phyloP scores from a whole-genome alignment of 2,113 vertebrate genomes.

The Varanus komodoensis region DNA sequence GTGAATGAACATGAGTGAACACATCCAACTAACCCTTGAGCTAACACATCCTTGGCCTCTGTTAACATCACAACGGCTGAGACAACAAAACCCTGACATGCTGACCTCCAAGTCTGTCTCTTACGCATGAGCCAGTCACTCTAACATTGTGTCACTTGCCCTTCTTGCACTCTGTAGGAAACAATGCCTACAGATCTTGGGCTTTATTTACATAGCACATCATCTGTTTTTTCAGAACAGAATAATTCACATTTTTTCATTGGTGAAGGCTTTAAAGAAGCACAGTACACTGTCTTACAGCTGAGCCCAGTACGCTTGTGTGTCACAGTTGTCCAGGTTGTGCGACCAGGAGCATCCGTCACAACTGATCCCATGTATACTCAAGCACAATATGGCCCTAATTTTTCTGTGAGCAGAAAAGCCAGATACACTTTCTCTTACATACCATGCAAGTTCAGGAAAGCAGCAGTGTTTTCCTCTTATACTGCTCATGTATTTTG shows the following conservation, averaged over 20 bases:
- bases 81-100: neutral
- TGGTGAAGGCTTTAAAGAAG: conserved; percentile 33
- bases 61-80: neutral
- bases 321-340: neutral
- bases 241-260: conserved; percentile 48
- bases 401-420: neutral
- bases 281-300: conserved; percentile 27
- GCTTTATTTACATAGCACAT: conserved; percentile 65
- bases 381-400: no score
- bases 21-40: conserved; percentile 29
- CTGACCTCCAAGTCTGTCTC: neutral
- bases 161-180: conserved; percentile 38
- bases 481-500: neutral
- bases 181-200: conserved; percentile 55
- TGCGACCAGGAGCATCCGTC: neutral
- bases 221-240: conserved; percentile 57
- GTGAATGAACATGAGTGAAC: rapidly evolving
- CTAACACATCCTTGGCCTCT: neutral
- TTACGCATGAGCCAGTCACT: neutral
- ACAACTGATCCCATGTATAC: neutral
- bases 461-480: no score
- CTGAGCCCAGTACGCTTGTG: neutral
- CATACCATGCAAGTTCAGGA: neutral
- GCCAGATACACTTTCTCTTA: neutral
- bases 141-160: conserved; percentile 37